phyloP scores from a whole-genome alignment of 2,888 invertebrate genomes.

The Rambutsinella grinnellia region DNA sequence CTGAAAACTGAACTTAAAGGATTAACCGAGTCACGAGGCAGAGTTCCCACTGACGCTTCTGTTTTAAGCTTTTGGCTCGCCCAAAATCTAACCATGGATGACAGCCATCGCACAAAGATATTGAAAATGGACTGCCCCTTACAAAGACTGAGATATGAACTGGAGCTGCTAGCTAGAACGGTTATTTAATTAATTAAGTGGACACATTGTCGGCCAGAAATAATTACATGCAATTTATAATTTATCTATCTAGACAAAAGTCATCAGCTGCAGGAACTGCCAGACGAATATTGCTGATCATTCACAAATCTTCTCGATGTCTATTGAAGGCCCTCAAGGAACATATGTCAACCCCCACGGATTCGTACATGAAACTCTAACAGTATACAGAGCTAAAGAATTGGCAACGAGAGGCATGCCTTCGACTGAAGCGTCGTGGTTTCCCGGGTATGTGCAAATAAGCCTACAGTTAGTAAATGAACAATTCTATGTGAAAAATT shows the following conservation, averaged over 20 bases:
- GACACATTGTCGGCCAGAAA: too few relatives aligned
- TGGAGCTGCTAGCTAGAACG: conserved; percentile 71
- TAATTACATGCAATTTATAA: too few relatives aligned
- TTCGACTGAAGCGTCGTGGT: conserved; percentile 85
- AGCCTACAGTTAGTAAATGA: too few relatives aligned
- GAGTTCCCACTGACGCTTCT: conserved; percentile 66
- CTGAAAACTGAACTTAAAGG: conserved; percentile 58
- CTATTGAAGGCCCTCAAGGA: conserved; percentile 82
- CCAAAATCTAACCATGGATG: conserved; percentile 80
- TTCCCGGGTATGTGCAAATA: conserved; percentile 78
- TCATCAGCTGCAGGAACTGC: conserved; percentile 74
- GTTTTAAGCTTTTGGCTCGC: conserved; percentile 86
- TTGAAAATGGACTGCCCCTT: conserved; percentile 79
- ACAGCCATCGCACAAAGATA: conserved; percentile 71
- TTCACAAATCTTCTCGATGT: conserved; percentile 83
- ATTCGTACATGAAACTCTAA: conserved; percentile 84
- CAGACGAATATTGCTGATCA: conserved; percentile 74
- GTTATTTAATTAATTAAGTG: conserved; percentile 53
- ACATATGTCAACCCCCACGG: conserved; percentile 87
- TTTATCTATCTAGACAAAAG: conserved; percentile 70
- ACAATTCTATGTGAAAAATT: background rate
- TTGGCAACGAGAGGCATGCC: conserved; percentile 71
- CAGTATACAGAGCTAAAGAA: conserved; percentile 72
- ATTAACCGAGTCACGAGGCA: conserved; percentile 46
- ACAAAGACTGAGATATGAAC: conserved; percentile 76